Evolutionary conservation across 2,113 vertebrate genomes (phyloP), one percentile per base, ranked within the genome.

Genomic region (Malaclemys terrapin): DNA sequence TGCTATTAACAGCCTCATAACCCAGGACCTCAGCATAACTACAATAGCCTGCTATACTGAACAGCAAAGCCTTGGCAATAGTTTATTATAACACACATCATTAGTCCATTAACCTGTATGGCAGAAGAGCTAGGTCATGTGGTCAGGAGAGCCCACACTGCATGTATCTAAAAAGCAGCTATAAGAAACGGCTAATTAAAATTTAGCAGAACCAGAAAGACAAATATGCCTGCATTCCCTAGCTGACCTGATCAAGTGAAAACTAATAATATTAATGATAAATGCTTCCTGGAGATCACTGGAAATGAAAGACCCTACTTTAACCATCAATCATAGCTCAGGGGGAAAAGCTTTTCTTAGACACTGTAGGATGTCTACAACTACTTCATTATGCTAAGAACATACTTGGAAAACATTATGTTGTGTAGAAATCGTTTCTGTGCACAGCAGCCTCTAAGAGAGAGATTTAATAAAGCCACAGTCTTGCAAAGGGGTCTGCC

Each of bases 301-400:
- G 27, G 57, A 95, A 97, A 96, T 75, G 38, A 93, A 94, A 88
- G 93, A 81, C 94, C 95, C 95, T 91, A 92, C 81, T 94, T 94
- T 91, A 81, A 42, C 78, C 95, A 59, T 65, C 85, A 87, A 47
- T 54, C 81, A 88, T 1, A 65, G 88, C 90, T 91, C 94, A 89
- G 27, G 57, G 62, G 85, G 87, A 94, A 93, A 85, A 57, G 52
- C 91, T 76, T 45, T 88, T 84, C 59, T 89, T 45, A 80, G 87
- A 87, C 79, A 84, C 31, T 47, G 14, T 20, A 75, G 84, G 69
- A 85, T 93, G 92, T 69, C 80, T 81, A 24, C 53, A 95, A 92
- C 93, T 96, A 97, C 94, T 93, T 83, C 94, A 95, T 83, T 75
- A n/a, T 10, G 50, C 85, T 72, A 95, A 93, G 85, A 92, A 89